Evolutionary conservation across 1,140 invertebrate genomes (phyloP).

Genomic region (Calephelis virginiensis): DNA sequence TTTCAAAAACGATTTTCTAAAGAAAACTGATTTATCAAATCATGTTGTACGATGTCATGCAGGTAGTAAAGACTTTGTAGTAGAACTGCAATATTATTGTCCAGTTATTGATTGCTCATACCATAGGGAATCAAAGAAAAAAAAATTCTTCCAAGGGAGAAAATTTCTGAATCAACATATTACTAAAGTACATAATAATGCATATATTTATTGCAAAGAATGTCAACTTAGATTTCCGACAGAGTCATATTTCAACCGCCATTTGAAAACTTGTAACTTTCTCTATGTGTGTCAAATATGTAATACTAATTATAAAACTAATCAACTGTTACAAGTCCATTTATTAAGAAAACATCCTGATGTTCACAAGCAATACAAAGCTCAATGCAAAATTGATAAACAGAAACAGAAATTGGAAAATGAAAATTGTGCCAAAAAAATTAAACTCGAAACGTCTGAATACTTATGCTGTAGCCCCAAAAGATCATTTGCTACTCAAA

Average conservation of each 20-base stretch:
- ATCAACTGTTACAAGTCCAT: slow-evolving; percentile 53
- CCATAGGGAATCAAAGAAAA: slow-evolving; percentile 26
- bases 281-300: slow-evolving; percentile 46
- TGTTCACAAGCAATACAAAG: slow-evolving; percentile 55
- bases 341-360: slow-evolving; percentile 53
- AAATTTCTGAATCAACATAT: slow-evolving; percentile 63
- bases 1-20: slow-evolving; percentile 35
- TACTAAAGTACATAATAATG: slow-evolving; percentile 52
- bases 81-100: slow-evolving; percentile 51
- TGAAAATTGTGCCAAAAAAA: slow-evolving; percentile 11
- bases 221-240: slow-evolving; percentile 41
- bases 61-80: slow-evolving; percentile 28
- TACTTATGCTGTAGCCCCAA: slow-evolving; percentile 56
- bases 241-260: slow-evolving; percentile 33
- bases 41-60: slow-evolving; percentile 48
- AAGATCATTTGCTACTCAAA: slow-evolving; percentile 56
- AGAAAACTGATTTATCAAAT: slow-evolving; percentile 40
- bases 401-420: neutral
- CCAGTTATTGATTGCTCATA: slow-evolving; percentile 38
- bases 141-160: slow-evolving; percentile 47
- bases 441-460: slow-evolving; percentile 25
- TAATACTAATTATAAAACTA: slow-evolving; percentile 41
- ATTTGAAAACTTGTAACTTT: slow-evolving; percentile 47
- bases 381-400: slow-evolving; percentile 39
- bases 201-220: slow-evolving; percentile 33